Conservation (phyloP, 2,113 vertebrate genomes). For the Toxostoma redivivum region DNA sequence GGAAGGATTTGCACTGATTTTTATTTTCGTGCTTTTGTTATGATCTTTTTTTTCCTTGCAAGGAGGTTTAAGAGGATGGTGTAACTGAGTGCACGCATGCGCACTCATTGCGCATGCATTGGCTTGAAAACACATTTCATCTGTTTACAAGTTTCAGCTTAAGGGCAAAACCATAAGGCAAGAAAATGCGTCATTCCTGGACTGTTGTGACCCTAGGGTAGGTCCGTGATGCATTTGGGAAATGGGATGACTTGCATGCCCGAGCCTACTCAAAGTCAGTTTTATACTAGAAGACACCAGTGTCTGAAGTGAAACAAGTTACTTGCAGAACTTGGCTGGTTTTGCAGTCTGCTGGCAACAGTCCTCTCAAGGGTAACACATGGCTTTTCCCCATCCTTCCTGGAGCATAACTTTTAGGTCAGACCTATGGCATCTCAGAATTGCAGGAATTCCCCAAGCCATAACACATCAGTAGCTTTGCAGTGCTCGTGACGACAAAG, state of each 20-base stretch:
- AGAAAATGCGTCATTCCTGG: constrained; percentile 51
- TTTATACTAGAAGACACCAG: not conserved
- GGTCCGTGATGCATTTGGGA: not conserved
- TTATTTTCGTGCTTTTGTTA: not conserved
- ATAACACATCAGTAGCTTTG: not conserved
- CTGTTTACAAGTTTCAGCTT: constrained; percentile 52
- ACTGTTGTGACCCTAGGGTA: constrained; percentile 2
- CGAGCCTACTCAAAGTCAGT: not conserved
- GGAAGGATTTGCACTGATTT: not conserved
- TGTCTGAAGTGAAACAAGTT: not conserved
- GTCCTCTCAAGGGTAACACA: not conserved
- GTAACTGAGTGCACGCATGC: not conserved
- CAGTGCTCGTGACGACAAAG: not conserved
- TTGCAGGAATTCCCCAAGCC: not conserved
- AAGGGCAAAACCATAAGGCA: constrained; percentile 50
- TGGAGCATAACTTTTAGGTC: not conserved
- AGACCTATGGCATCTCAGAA: not conserved
- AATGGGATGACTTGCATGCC: not conserved
- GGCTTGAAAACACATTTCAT: not conserved
- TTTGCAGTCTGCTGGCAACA: not conserved
- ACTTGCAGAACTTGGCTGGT: not conserved
- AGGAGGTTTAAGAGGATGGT: not conserved
- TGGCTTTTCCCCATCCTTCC: not conserved
- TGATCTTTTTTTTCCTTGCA: not conserved
- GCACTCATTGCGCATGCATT: too few species aligned